Percentiles rank a stretch among this genome's conserved stretches.
Conservation (phyloP, 2,113 vertebrate genomes). For the Aldabrachelys gigantea region DNA sequence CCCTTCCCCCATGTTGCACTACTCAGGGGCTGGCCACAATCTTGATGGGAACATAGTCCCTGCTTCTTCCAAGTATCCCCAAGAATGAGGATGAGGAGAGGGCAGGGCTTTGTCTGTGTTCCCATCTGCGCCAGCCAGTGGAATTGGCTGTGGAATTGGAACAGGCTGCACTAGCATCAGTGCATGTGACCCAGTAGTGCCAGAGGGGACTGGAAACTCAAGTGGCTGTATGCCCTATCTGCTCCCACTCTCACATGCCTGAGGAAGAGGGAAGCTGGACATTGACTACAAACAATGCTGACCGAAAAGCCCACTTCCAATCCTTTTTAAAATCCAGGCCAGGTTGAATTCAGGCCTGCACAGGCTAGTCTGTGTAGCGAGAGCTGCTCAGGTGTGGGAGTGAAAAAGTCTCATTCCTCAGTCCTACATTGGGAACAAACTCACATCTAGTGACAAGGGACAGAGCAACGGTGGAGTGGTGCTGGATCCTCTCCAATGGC, state of each 20-base stretch:
- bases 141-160: neutral
- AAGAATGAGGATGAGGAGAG: neutral
- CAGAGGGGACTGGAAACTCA: neutral
- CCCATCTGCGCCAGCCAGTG: neutral
- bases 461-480: neutral
- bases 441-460: no score
- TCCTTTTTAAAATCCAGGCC: neutral
- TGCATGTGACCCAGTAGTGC: neutral
- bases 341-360: no score
- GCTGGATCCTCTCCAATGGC: neutral
- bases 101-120: neutral
- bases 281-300: neutral
- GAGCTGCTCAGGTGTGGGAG: neutral
- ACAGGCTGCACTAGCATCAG: neutral
- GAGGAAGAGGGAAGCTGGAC: neutral
- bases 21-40: neutral
- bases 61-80: neutral
- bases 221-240: neutral
- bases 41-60: neutral
- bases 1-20: neutral
- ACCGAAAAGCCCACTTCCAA: neutral
- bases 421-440: neutral
- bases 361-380: no score
- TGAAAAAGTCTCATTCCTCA: neutral
- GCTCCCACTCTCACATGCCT: neutral